Conservation (phyloP, 2,797 vertebrate genomes). For the Clarias fuscus region DNA sequence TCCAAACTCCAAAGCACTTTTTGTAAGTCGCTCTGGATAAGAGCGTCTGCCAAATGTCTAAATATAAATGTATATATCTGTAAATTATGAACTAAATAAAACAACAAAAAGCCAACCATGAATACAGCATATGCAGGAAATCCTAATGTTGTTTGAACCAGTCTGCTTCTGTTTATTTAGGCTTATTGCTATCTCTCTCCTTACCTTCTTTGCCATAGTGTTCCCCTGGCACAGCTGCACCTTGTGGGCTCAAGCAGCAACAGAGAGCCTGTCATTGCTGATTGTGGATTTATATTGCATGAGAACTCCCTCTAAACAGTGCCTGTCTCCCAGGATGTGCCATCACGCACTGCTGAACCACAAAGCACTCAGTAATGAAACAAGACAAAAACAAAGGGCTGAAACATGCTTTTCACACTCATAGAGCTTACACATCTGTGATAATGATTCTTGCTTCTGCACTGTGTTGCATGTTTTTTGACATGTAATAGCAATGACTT, state of each 20-base stretch:
- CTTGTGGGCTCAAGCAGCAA: constrained; percentile 42
- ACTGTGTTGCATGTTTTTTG: constrained; percentile 42
- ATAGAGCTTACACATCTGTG: constrained; percentile 41
- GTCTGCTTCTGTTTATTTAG: constrained; percentile 26
- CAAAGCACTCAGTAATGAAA: constrained; percentile 58
- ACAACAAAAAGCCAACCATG: not conserved
- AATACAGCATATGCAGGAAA: not conserved
- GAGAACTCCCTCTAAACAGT: constrained; percentile 54
- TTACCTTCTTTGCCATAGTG: constrained; percentile 14
- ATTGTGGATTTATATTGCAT: constrained; percentile 55
- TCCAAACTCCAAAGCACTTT: no score
- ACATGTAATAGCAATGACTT: constrained; percentile 21
- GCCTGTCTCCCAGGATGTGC: constrained; percentile 51
- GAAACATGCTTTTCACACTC: constrained; percentile 47
- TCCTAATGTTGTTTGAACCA: not conserved
- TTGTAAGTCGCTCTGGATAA: no score
- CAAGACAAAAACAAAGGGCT: constrained; percentile 56
- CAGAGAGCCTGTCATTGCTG: constrained; percentile 53
- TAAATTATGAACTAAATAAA: not conserved
- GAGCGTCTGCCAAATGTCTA: no score
- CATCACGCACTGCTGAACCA: constrained; percentile 56
- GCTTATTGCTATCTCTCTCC: constrained; percentile 22
- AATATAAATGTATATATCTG: no score
- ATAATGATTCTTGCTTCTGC: constrained; percentile 43
- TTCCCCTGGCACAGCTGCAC: constrained; percentile 42